Base-by-base conservation (phyloP, 2,113 vertebrate species). In the Holacanthus passer region DNA sequence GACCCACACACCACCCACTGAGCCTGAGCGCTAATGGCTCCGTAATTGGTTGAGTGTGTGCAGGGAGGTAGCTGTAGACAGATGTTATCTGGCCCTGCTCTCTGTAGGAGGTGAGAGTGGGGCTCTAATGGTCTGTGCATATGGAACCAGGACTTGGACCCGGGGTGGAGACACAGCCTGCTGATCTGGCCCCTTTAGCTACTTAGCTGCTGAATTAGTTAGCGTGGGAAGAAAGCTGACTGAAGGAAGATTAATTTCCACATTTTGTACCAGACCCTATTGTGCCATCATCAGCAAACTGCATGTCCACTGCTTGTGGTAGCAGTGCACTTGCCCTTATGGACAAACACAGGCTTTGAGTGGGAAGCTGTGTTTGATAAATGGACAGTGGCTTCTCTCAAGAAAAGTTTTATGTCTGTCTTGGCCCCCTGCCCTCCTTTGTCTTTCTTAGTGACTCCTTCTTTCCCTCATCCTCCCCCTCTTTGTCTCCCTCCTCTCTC, bases 41-140 rank as follows among this genome's bases (percentile, higher is more conserved):
- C 84, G 85, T 91, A 92, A 93, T 91, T 94, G 88, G 89, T 79
- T 74, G 85, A 88, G 88, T 92, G 87, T 91, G 88, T 85, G 76
- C 89, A 56, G 74, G 79, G 77, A 81, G 75, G 91, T 85, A 76
- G 89, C 85, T 77, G 79, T 47, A 78, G 90, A 93, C 89, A 89
- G 91, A 90, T 93, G 92, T 87, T 88, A 78, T 88, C 86, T 82
- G 88, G 86, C 66, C 59, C 77, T 31, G 73, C 69, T 80, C 88
- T 75, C 89, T 58, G 83, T 82, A 84, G 90, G 88, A 88, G 91
- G 79, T 72, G 81, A 85, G 74, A 83, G 82, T 52, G 27, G 60
- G 62, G 69, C 84, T 84, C 68, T 92, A 90, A 93, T 88, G 87
- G 85, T 83, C 59, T 76, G 67, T 50, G 79, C 76, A 85, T 76